Evolutionary conservation across 1,140 invertebrate genomes (phyloP).

Genomic region (Sinonovacula constricta): DNA sequence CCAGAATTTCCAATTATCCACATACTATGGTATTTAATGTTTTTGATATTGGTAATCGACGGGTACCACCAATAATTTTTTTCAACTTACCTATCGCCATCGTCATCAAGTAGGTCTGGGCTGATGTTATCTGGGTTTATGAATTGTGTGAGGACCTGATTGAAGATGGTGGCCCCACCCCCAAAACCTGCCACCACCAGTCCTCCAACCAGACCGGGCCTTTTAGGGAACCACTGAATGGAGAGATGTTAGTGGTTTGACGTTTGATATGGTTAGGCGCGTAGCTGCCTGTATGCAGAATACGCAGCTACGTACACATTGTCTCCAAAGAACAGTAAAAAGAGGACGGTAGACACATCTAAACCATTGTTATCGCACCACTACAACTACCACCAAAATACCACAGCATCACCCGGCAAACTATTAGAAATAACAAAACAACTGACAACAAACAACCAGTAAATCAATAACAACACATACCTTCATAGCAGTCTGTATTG

Average conservation of each 20-base stretch:
- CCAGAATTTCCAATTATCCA: not conserved
- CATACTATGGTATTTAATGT: not conserved
- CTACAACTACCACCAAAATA: not conserved
- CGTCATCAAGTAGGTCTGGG: constrained; percentile 49
- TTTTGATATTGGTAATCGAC: not conserved
- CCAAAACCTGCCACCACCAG: constrained; percentile 77
- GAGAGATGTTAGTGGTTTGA: not conserved
- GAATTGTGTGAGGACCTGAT: constrained; percentile 76
- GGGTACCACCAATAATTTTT: not conserved
- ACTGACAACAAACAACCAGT: too few relatives aligned
- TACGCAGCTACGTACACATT: too few relatives aligned
- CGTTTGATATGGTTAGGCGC: too few relatives aligned
- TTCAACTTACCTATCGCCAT: constrained; percentile 1
- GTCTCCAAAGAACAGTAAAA: too few relatives aligned
- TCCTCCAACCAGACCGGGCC: constrained; percentile 76
- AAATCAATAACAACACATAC: too few relatives aligned
- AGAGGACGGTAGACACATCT: too few relatives aligned
- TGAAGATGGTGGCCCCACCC: constrained; percentile 76
- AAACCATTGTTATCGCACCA: too few relatives aligned
- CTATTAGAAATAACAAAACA: constrained; percentile 5
- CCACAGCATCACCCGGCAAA: not conserved
- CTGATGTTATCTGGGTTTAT: constrained; percentile 78
- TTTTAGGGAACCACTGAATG: constrained; percentile 78
- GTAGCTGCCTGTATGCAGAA: too few relatives aligned
- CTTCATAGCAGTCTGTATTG: constrained; percentile 20